Conservation (phyloP, 2,797 vertebrate species). For the Ataeniobius toweri region DNA sequence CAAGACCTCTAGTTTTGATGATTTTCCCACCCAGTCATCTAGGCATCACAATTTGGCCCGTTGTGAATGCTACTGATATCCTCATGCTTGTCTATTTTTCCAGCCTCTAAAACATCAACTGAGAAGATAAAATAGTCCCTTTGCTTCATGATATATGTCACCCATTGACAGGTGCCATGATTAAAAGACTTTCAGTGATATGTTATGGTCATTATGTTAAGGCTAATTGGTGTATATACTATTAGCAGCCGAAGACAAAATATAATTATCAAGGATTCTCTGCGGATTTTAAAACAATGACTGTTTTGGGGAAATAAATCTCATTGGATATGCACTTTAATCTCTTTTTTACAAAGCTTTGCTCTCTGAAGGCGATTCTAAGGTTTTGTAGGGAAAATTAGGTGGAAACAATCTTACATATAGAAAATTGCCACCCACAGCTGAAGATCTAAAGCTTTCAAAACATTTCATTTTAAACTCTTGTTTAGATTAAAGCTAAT, state of each 20-base stretch:
- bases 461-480: constrained; percentile 14
- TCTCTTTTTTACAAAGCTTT: constrained; percentile 46
- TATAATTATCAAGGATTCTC: neutral
- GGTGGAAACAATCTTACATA: constrained; percentile 40
- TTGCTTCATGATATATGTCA: neutral
- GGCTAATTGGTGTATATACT: neutral
- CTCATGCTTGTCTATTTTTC: neutral
- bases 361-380: constrained; percentile 29
- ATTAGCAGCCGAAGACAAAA: neutral
- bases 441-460: constrained; percentile 53
- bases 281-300: constrained; percentile 5
- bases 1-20: neutral
- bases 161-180: neutral
- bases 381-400: constrained; percentile 36
- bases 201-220: neutral
- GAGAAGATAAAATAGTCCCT: neutral
- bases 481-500: neutral
- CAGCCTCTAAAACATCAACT: neutral
- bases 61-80: neutral
- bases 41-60: neutral
- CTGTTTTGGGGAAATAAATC: constrained; percentile 11
- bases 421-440: constrained; percentile 51
- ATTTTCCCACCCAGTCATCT: neutral
- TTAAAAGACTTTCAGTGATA: neutral
- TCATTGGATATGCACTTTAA: constrained; percentile 42